phyloP scores from a whole-genome alignment of 1,140 invertebrate species.

The Drosophila trapezifrons region DNA sequence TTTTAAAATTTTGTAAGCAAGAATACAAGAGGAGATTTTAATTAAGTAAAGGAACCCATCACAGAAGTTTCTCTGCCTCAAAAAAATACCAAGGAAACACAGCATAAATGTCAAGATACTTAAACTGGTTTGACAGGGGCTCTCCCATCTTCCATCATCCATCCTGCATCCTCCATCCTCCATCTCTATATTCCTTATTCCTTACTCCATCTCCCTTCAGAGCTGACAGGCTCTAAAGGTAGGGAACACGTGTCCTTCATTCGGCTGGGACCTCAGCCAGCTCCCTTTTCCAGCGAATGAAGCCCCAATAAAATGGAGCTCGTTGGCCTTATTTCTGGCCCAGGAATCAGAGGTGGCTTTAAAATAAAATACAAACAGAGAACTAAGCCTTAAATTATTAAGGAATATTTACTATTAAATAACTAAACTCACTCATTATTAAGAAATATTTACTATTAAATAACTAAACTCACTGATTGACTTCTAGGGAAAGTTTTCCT shows the following conservation, averaged over 20 bases:
- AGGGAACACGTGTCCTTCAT: slow-evolving; percentile 33
- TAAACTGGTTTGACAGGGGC: slow-evolving; percentile 27
- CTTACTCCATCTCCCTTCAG: slow-evolving; percentile 2
- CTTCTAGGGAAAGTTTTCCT: too few species aligned
- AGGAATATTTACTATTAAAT: too few species aligned
- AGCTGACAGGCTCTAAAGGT: slow-evolving; percentile 1
- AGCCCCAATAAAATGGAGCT: slow-evolving; percentile 1
- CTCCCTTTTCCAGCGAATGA: slow-evolving; percentile 7
- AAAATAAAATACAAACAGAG: too few species aligned
- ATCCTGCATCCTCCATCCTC: neutral
- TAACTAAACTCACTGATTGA: too few species aligned
- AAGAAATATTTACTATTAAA: too few species aligned
- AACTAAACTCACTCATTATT: neutral
- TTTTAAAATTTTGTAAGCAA: neutral
- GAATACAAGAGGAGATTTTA: slow-evolving; percentile 1
- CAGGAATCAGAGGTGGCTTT: neutral
- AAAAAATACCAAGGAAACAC: neutral
- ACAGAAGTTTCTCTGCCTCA: neutral
- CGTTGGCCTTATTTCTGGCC: slow-evolving; percentile 8
- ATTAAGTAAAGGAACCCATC: neutral
- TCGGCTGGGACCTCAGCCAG: too few species aligned
- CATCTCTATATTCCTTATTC: neutral
- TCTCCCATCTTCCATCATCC: neutral
- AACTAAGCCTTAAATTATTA: too few species aligned
- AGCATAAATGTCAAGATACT: slow-evolving; percentile 18